Base-by-base conservation (phyloP, 2,113 vertebrate genomes). In the Australoheros scitulus region DNA sequence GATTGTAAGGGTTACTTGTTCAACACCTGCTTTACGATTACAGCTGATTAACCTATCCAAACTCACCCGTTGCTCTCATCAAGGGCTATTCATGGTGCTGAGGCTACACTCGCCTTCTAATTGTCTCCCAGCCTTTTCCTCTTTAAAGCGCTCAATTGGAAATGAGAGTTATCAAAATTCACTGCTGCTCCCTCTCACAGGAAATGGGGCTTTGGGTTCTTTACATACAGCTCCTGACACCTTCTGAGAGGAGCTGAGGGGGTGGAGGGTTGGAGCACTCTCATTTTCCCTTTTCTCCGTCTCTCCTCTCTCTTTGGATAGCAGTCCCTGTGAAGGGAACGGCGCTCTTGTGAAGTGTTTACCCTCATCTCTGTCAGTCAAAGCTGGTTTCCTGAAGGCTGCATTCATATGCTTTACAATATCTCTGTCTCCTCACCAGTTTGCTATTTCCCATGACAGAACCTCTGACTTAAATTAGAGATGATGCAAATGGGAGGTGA, bases 41-140 rank as follows among this genome's bases (percentile, higher is more conserved):
- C 56, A 32, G 65, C 84, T 93, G 92, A 95, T 93, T 94, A 92
- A 94, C 91, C 91, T 92, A 92, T 93, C 91, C 84, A 88, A 90
- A 80, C 65, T 70, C 32, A 78, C 74, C 81, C 74, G 61, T 77
- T 61, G 81, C 87, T 72, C 89, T 92, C 92, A 95, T 94, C 92
- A 92, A 88, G 88, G 76, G 78, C 91, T 83, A 92, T 95, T 93
- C 92, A 92, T 84, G 58, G 65, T 20, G 56, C 84, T 26, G 84
- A 55, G 75, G 84, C 80, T 77, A 9, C 77, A 74, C 89, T 87
- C 88, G 82, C 75, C 17, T 80, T 81, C 84, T 94, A 91, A 94
- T 93, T 92, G 86, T 94, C 91, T 91, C 75, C 20, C 52, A 81
- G 82, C 76, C 75, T 83, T 87, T 83, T 87, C 79, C 84, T 93